Evolutionary conservation across 2,113 vertebrate genomes (phyloP).

Genomic region (Pan troglodytes): NHGRI_mPanTro3-v2.1_pri NC_086015.1:15399501-15400000

Average conservation of each 20-base stretch:
- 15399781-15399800: not conserved
- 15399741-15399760: not conserved
- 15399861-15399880: not conserved
- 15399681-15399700: not conserved
- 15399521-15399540: not conserved
- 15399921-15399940: conserved; percentile 43
- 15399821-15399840: not conserved
- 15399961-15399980: conserved; percentile 49
- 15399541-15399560: not conserved
- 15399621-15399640: not conserved
- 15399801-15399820: not conserved
- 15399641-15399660: not conserved
- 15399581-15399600: not conserved
- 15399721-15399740: not conserved
- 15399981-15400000: conserved; percentile 63
- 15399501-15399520: conserved; percentile 91
- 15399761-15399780: not conserved
- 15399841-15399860: conserved; percentile 36
- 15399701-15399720: not conserved
- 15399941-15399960: not conserved
- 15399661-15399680: not conserved
- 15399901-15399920: conserved; percentile 31
- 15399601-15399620: not conserved
- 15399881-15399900: conserved; percentile 1
- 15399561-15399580: not conserved